Conservation (phyloP, 2,797 vertebrate species). For the Paedocypris micromegethes region DNA sequence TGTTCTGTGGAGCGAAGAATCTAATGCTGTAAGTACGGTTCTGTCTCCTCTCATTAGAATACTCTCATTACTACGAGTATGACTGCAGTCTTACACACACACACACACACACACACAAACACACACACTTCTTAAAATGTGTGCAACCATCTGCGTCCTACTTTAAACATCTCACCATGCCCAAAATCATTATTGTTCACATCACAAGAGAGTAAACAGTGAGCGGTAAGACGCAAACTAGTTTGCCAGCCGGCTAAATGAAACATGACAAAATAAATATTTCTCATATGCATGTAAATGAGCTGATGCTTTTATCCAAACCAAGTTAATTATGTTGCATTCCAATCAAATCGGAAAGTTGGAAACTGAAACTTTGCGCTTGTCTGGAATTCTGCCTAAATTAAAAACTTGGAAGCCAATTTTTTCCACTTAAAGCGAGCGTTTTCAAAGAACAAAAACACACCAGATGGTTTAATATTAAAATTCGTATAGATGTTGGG, state of each 20-base stretch:
- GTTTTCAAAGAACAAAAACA: no score
- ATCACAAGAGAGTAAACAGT: neutral
- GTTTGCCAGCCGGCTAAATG: neutral
- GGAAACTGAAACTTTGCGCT: no score
- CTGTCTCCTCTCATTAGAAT: slow-evolving; percentile 35
- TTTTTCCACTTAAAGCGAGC: no score
- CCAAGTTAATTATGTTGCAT: no score
- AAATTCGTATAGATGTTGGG: no score
- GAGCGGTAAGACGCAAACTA: neutral
- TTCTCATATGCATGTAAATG: no score
- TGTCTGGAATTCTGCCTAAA: no score
- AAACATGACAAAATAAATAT: no score
- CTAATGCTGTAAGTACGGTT: slow-evolving; percentile 23
- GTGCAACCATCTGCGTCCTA: slow-evolving; percentile 1
- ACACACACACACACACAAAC: slow-evolving; percentile 13
- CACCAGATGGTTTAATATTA: no score
- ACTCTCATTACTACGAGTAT: slow-evolving; percentile 20
- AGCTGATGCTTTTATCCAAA: no score
- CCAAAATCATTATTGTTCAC: neutral
- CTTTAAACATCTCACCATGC: neutral
- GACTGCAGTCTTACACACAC: slow-evolving; percentile 24
- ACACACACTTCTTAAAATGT: slow-evolving; percentile 1
- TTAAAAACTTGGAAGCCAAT: no score
- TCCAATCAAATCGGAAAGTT: no score
- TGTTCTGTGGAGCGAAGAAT: neutral